Conservation (phyloP, 2,113 vertebrate genomes). For the Alligator mississippiensis region DNA sequence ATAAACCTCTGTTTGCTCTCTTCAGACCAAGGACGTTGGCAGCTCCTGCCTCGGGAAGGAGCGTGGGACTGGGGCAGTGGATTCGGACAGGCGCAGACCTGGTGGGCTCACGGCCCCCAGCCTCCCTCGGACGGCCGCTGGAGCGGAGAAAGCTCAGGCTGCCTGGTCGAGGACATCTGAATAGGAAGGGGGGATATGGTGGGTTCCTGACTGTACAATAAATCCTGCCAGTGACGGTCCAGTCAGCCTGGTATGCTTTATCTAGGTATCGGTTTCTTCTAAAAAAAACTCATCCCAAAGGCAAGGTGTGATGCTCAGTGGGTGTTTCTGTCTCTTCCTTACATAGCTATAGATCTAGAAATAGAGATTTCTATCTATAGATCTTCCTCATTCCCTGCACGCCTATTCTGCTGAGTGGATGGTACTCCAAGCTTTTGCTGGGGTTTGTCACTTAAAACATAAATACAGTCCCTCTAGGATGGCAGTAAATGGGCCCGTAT, state of each 20-base stretch:
- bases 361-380: no score
- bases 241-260: no score
- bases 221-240: no score
- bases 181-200: no score
- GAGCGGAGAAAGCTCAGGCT: not conserved
- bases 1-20: conserved; percentile 67
- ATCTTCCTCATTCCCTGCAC: not conserved
- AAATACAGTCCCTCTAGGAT: not conserved
- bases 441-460: not conserved
- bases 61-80: not conserved
- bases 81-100: not conserved
- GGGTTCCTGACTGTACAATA: no score
- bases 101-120: not conserved
- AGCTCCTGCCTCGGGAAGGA: conserved; percentile 27
- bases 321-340: no score
- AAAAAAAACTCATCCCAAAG: no score
- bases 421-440: fast-evolving
- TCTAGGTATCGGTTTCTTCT: no score
- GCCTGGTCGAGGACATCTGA: not conserved
- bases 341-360: no score
- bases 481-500: not conserved
- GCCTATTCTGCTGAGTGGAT: not conserved
- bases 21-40: conserved; percentile 64
- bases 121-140: not conserved
- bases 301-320: no score